Conservation (phyloP, 64 coral and sea anemone genomes). For the Anthopleura sola region DNA sequence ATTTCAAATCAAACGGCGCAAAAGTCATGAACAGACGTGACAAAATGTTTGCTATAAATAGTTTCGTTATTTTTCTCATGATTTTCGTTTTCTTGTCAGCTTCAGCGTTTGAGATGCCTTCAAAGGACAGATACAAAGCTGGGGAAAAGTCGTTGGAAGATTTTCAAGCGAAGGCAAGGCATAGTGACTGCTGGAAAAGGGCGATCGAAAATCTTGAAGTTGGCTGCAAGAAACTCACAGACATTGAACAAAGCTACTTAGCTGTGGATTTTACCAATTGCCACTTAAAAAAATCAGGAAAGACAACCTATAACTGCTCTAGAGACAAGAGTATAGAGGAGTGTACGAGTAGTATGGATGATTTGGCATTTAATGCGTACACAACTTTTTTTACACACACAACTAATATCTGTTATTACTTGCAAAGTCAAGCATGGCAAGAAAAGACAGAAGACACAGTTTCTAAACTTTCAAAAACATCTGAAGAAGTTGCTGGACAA, state of each 20-base stretch:
- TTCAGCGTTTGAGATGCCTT: slow-evolving; percentile 58
- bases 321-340: slow-evolving; percentile 66
- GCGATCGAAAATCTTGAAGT: slow-evolving; percentile 60
- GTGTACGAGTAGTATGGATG: slow-evolving; percentile 80
- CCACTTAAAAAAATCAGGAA: slow-evolving; percentile 92
- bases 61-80: not conserved
- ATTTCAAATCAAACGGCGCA: slow-evolving; percentile 8
- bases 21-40: not conserved
- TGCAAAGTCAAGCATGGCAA: slow-evolving; percentile 93
- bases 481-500: slow-evolving; percentile 74
- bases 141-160: slow-evolving; percentile 57
- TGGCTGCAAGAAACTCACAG: slow-evolving; percentile 82
- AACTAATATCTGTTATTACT: slow-evolving; percentile 90
- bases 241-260: slow-evolving; percentile 94
- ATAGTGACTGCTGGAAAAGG: slow-evolving; percentile 86
- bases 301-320: slow-evolving; percentile 69
- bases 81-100: not conserved
- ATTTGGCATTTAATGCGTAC: slow-evolving; percentile 76
- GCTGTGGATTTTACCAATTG: slow-evolving; percentile 95
- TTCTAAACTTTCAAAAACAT: slow-evolving; percentile 80
- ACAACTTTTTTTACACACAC: slow-evolving; percentile 98
- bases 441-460: slow-evolving; percentile 83
- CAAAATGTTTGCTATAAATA: not conserved
- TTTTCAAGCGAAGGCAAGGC: slow-evolving; percentile 53
- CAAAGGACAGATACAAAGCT: slow-evolving; percentile 56